Base-by-base conservation (phyloP, 2,113 vertebrate genomes). In the Petroica traversi region DNA sequence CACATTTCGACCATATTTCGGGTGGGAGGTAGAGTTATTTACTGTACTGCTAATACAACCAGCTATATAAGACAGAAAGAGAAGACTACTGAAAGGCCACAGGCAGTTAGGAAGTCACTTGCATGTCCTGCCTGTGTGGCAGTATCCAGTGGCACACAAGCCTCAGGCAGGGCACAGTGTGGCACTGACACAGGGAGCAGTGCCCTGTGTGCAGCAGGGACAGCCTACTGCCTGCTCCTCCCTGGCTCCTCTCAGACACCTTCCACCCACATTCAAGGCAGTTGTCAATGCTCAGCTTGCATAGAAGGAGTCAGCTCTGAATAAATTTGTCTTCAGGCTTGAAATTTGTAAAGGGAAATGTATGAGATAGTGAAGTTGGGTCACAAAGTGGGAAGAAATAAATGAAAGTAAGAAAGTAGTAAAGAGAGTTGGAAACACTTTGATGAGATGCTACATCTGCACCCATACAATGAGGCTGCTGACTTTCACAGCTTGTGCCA, bases 121-220 rank as follows among this genome's bases (percentile, higher is more conserved):
- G 14, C 43, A 25, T 12, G 31, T 63, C 73, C 36, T 49, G 4
- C 38, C 49, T 58, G 25, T 3, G 3, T 61, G 58, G 51, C 79
- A 93, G 76, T n/a, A 8, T 29, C 8, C 8, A 22, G 12, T 4
- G 28, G 34, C 58, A 10, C 40, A 58, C 3, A 10, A 59, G 64
- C 25, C 34, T 57, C 19, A 40, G 86, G 33, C 76, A 64, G 62
- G 80, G 29, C 57, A 67, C 14, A 15, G 14, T 33, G 22, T 28
- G 38, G 40, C 62, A 45, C 19, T 69, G 69, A 17, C 61, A 33
- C 17, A 18, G 26, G 26, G 61, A 68, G 52, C 72, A 81, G 48
- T 1, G 1, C 17, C 41, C 64, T 5, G 1, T 13, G 12, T n/a
- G n/a, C 28, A n/a, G 73, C 51, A 33, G 0, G 3, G 33, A 19